A percentile compares a stretch with the other conserved stretches of the same genome.
phyloP scores from a whole-genome alignment of 1,140 invertebrate species.

The Cyphomyrmex costatus region DNA sequence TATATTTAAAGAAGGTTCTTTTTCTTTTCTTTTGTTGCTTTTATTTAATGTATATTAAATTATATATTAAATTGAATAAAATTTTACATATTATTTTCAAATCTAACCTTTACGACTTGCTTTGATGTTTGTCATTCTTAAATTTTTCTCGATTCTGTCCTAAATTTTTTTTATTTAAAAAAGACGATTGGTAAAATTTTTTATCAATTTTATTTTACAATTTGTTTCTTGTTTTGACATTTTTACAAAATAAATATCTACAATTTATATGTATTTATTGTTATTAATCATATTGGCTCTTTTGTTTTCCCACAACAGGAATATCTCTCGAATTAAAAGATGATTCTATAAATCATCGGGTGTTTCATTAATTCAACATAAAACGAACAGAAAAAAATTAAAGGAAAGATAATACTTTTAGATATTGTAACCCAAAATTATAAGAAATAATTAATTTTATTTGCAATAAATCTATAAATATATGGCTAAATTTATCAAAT shows the following conservation, averaged over 20 bases:
- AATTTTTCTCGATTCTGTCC: not conserved
- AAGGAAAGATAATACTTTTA: not conserved
- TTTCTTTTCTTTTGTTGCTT: not conserved
- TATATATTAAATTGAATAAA: not conserved
- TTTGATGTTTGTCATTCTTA: constrained; percentile 61
- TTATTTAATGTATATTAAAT: constrained; percentile 7
- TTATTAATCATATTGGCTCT: not conserved
- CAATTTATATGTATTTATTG: constrained; percentile 26
- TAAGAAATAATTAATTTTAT: not conserved
- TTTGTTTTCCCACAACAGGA: constrained; percentile 22
- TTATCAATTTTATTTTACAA: not conserved
- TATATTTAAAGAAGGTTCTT: not conserved
- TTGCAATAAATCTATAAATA: constrained; percentile 3
- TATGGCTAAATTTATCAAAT: not conserved
- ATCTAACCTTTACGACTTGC: constrained; percentile 77
- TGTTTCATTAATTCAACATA: not conserved
- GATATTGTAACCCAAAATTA: not conserved
- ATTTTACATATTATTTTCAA: not conserved
- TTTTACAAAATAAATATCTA: constrained; percentile 5
- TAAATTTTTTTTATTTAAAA: constrained; percentile 2
- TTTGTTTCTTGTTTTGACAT: constrained; percentile 26
- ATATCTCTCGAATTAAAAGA: not conserved
- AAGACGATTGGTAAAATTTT: not conserved
- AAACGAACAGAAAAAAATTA: not conserved
- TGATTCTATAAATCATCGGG: not conserved